Conservation (phyloP, 2,113 vertebrate species). For the Vimba vimba region DNA sequence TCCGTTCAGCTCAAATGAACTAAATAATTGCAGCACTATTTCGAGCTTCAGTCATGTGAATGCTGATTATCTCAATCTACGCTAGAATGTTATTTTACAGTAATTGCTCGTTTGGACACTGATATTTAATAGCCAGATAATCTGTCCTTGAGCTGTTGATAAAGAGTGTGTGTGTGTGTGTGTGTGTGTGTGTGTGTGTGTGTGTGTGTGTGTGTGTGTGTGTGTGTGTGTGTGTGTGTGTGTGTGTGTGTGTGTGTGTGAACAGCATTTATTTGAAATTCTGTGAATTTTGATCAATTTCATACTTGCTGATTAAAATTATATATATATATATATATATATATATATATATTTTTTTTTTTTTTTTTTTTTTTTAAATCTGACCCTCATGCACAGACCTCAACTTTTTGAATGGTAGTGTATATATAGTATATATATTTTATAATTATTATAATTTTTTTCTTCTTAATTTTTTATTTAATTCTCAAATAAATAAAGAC, state of each 20-base stretch:
- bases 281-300: neutral
- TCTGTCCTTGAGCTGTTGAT: neutral
- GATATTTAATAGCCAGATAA: neutral
- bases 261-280: no score
- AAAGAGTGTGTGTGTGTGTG: neutral
- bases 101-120: neutral
- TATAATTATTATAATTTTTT: no score
- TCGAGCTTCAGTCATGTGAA: neutral
- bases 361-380: no score
- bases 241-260: neutral
- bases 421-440: neutral
- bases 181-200: neutral
- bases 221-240: neutral
- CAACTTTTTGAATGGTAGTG: neutral
- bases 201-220: neutral
- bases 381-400: neutral
- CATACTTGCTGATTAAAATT: neutral
- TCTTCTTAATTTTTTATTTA: neutral
- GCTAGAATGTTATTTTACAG: neutral
- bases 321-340: no score
- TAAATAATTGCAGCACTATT: neutral
- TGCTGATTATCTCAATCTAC: neutral
- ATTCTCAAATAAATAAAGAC: neutral
- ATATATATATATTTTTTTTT: no score
- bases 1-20: slow-evolving; percentile 3